A percentile compares a stretch with the other conserved stretches of the same genome.
Conservation (phyloP, 2,797 vertebrate genomes). For the Tragopan temminckii region DNA sequence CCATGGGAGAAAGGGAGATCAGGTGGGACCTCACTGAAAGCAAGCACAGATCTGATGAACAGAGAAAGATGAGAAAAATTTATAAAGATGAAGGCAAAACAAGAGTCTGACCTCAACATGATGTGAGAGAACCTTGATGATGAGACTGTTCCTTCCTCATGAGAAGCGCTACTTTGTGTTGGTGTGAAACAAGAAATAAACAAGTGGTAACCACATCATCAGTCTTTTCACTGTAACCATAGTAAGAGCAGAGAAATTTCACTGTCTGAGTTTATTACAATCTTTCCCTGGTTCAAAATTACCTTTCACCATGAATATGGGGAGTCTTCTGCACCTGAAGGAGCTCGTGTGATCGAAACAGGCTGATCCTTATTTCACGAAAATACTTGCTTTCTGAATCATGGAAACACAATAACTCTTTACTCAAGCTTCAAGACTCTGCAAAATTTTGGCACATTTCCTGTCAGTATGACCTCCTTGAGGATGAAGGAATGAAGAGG, state of each 20-base stretch:
- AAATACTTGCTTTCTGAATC: slow-evolving; percentile 35
- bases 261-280: fast-evolving
- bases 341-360: not conserved
- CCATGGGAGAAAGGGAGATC: fast-evolving
- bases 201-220: fast-evolving
- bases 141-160: fast-evolving
- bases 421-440: not conserved
- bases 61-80: not conserved
- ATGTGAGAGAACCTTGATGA: not conserved
- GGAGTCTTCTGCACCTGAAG: slow-evolving; percentile 4
- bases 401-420: slow-evolving; percentile 27
- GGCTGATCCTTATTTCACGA: not conserved
- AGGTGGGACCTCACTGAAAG: fast-evolving
- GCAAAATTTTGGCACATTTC: not conserved
- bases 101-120: fast-evolving
- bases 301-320: not conserved
- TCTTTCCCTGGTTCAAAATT: not conserved
- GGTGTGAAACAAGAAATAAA: not conserved
- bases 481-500: not conserved
- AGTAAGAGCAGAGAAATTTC: not conserved
- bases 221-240: not conserved
- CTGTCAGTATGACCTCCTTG: not conserved
- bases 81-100: fast-evolving
- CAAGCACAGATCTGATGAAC: not conserved
- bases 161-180: fast-evolving